phyloP scores from a whole-genome alignment of 2,888 invertebrate species.

The Dimorphilus gyrociliatus region DNA sequence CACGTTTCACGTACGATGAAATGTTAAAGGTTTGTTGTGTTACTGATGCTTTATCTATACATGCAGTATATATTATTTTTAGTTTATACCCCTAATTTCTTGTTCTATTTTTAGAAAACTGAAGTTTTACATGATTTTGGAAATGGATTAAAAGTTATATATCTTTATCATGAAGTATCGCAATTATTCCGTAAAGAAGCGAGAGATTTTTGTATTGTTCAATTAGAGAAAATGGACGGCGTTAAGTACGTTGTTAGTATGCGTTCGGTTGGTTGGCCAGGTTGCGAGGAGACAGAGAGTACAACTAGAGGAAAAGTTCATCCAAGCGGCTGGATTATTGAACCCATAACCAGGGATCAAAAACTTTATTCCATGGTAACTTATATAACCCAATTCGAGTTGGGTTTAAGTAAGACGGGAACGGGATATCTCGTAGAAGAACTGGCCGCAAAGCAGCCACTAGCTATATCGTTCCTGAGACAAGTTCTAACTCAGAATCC shows the following conservation, averaged over 20 bases:
- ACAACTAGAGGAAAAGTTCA: constrained; percentile 6
- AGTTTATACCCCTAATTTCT: background rate
- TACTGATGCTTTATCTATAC: background rate
- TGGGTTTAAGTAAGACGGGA: constrained; percentile 12
- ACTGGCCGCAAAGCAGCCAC: constrained; percentile 23
- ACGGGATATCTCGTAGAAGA: constrained; percentile 21
- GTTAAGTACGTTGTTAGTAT: constrained; percentile 22
- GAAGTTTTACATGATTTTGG: constrained; percentile 20
- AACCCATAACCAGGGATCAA: constrained; percentile 22
- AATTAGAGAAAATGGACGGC: constrained; percentile 24
- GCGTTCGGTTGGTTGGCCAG: constrained; percentile 16
- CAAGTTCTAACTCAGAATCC: constrained; percentile 16
- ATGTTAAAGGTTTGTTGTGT: constrained; percentile 21
- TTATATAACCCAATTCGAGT: constrained; percentile 25
- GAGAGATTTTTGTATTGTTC: constrained; percentile 24
- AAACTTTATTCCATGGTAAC: constrained; percentile 25
- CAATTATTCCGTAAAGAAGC: constrained; percentile 23
- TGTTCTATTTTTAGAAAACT: constrained; percentile 20
- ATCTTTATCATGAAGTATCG: constrained; percentile 26
- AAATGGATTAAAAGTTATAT: constrained; percentile 22
- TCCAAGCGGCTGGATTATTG: constrained; percentile 31
- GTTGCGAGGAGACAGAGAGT: constrained; percentile 3
- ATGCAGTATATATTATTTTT: background rate
- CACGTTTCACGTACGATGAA: constrained; percentile 30
- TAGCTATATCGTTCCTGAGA: constrained; percentile 22